Evolutionary conservation across 2,888 invertebrate species (phyloP).

Genomic region (Pogonocherus hispidulus): DNA sequence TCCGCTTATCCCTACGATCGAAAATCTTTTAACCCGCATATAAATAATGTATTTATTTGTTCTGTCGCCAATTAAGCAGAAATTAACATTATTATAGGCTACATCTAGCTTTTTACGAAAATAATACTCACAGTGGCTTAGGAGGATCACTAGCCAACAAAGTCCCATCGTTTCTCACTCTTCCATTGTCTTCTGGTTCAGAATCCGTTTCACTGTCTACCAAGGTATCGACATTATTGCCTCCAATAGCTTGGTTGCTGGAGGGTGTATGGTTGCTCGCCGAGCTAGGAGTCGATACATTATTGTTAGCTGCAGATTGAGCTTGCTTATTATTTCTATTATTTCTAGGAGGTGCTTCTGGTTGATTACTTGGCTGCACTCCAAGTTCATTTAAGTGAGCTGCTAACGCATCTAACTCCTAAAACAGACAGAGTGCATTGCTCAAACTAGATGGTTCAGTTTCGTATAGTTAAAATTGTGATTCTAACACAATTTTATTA

Average conservation of each 20-base stretch:
- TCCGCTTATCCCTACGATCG: too few species aligned
- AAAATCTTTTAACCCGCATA: too few species aligned
- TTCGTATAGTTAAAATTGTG: too few species aligned
- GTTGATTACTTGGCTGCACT: conserved; percentile 76
- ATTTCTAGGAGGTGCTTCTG: conserved; percentile 80
- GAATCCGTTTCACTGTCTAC: conserved; percentile 86
- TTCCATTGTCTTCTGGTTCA: conserved; percentile 85
- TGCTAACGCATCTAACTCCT: conserved; percentile 97
- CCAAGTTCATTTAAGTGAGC: conserved; percentile 96
- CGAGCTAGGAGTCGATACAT: conserved; percentile 62
- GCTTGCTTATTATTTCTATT: conserved; percentile 67
- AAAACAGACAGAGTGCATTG: conserved; percentile 60
- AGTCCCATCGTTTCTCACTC: conserved; percentile 91
- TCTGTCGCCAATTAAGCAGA: too few species aligned
- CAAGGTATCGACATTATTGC: conserved; percentile 76
- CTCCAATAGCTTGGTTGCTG: conserved; percentile 56
- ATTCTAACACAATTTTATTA: too few species aligned
- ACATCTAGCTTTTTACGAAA: too few species aligned
- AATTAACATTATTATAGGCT: too few species aligned
- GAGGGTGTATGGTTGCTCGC: conserved; percentile 58
- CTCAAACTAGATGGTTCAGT: too few species aligned
- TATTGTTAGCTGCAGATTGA: conserved; percentile 61
- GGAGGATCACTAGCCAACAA: conserved; percentile 96
- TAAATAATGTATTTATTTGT: too few species aligned
- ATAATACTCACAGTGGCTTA: conserved; percentile 88